Base-by-base conservation (phyloP, 2,113 vertebrate genomes). In the Heliornis fulica region DNA sequence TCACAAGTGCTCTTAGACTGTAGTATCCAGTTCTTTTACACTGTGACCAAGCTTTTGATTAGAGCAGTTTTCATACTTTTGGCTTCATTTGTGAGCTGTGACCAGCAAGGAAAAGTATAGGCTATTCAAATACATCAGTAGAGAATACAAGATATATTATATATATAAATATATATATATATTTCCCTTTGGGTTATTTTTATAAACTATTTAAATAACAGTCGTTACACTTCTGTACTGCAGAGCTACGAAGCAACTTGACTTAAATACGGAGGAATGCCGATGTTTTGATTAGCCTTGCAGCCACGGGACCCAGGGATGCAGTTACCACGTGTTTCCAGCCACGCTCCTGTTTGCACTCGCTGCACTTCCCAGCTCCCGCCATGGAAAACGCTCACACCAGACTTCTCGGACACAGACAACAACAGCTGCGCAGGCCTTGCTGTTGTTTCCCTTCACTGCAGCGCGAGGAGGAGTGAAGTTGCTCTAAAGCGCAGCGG, bases 381-480 rank as follows among this genome's bases (percentile, higher is more conserved):
- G 82, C 66, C 20, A 8, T 3, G 61, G 74, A 40, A 89, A 57
- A 83, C 32, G 19, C 63, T 71, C 36, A 34, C 29, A 87, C 19
- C 16, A 59, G 72, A 66, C 45, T 61, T 70, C 50, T 76, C 75
- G 63, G 90, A 97, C 97, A 97, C 85, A 98, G 97, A 97, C 12
- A 4, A 51, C 74, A 91, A 54, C 81, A 80, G 46, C 20, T 21
- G 46, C 46, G 20, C 51, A 93, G 85, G 88, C 69, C 61, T 76
- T 68, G 46, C 79, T 86, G 51, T 57, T 50, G 6, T 41, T 71
- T 79, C 71, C 28, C 76, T 70, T 82, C 57, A 34, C 53, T 50
- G 50, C 10, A 56, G 28, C 1, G 4, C 0, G 10, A 80, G 40
- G 15, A 74, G 22, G 50, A 90, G 57, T 75, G 34, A 48, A 63